These are phyloP conservation scores for Drosophila athabasca DNA, from an alignment of 1,140 invertebrate genomes.

Conservation along the genomic window DNA sequence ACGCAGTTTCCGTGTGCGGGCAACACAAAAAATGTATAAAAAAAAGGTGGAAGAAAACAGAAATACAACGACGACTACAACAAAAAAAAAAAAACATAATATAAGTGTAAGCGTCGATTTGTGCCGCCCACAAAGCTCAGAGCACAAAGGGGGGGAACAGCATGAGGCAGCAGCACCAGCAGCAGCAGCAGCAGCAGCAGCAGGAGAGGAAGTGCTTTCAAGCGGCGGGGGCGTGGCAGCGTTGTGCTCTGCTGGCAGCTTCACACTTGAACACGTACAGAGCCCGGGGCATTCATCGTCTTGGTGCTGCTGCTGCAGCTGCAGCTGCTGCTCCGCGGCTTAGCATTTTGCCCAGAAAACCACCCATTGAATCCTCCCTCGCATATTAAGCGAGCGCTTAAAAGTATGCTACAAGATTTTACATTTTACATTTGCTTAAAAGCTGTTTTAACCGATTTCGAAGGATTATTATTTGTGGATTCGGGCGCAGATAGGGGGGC, in stretches of 20 bases:
- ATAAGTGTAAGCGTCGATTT: constrained; percentile 68
- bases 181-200: too few species aligned
- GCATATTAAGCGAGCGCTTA: constrained; percentile 66
- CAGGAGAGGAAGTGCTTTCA: neutral
- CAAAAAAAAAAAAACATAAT: constrained; percentile 31
- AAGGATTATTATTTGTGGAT: constrained; percentile 38
- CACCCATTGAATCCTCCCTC: constrained; percentile 15
- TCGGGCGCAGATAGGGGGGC: too few species aligned
- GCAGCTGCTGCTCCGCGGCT: too few species aligned
- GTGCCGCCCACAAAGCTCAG: constrained; percentile 48
- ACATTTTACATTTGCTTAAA: constrained; percentile 74
- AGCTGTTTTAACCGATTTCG: constrained; percentile 63
- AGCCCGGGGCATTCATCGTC: constrained; percentile 60
- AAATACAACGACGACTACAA: constrained; percentile 6
- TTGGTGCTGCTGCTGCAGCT: neutral
- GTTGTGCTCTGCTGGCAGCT: constrained; percentile 45
- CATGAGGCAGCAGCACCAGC: too few species aligned
- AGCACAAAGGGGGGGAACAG: too few species aligned
- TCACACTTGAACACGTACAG: constrained; percentile 74
- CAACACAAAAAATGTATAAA: constrained; percentile 44
- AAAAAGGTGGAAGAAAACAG: constrained; percentile 10
- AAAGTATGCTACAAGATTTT: constrained; percentile 73
- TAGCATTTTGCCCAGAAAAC: neutral
- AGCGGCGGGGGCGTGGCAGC: constrained; percentile 52
- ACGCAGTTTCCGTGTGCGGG: constrained; percentile 63